Conservation (phyloP, 2,113 vertebrate genomes). For the Forbesichthys papilliferus region DNA sequence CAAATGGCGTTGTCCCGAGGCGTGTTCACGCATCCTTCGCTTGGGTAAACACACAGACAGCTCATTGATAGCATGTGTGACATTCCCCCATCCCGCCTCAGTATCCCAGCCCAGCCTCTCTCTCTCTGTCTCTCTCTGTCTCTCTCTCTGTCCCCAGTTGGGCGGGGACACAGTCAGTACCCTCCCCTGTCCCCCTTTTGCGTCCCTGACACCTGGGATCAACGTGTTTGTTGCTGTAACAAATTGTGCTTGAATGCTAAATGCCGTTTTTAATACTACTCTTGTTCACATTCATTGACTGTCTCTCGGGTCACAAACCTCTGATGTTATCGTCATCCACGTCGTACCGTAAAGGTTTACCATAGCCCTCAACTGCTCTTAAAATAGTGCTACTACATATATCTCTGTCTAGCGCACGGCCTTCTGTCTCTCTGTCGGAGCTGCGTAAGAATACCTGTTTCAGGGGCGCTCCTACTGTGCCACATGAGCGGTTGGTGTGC, state of each 20-base stretch:
- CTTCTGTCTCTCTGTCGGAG: too few species aligned
- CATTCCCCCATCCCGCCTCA: constrained; percentile 70
- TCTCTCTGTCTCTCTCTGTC: neutral
- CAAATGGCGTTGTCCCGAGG: constrained; percentile 58
- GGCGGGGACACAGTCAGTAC: neutral
- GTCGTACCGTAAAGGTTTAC: too few species aligned
- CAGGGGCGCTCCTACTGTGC: too few species aligned
- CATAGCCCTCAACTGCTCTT: too few species aligned
- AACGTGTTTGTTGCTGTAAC: constrained; percentile 25
- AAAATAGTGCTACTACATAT: too few species aligned
- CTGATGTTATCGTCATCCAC: too few species aligned
- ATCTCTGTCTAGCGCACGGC: too few species aligned
- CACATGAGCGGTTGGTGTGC: too few species aligned
- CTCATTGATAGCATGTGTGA: constrained; percentile 72
- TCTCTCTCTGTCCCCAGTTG: constrained; percentile 20
- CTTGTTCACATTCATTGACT: neutral
- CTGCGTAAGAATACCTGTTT: too few species aligned
- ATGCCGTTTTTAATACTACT: neutral
- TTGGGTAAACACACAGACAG: constrained; percentile 66
- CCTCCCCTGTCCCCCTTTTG: constrained; percentile 15
- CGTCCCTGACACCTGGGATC: too few species aligned
- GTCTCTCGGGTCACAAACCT: neutral
- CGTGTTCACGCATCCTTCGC: constrained; percentile 50
- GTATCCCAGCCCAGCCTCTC: constrained; percentile 35
- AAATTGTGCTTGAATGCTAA: neutral